Evolutionary conservation across 2,113 vertebrate species (phyloP), one percentile per base, ranked within the genome.

Genomic region (Picathartes gymnocephalus): DNA sequence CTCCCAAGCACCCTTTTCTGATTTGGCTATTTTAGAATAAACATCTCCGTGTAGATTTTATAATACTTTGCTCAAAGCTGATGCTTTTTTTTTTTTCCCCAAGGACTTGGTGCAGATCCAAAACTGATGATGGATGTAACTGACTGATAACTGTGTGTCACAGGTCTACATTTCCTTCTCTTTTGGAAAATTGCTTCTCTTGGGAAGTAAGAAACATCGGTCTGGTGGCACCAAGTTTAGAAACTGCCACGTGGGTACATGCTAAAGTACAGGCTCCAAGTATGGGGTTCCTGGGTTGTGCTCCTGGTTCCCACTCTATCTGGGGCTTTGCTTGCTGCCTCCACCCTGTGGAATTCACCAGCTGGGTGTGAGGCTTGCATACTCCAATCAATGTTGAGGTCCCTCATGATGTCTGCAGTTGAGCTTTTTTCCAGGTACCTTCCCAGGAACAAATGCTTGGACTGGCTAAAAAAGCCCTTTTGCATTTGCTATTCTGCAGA

Each of bases 241-340:
- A 60, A 69, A 39, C 16, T 58, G 90, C 21, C 37, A 31, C 0
- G 0, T 25, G 37, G 22, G 40, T 53, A 35, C 0, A 0, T 86
- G 42, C 28, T 76, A 6, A 81, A 91, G 35, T 24, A 20, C 11
- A 72, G 76, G 20, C 21, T 31, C 53, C 62, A 76, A 54, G 16
- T 64, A 33, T 82, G 25, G 35, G 37, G 33, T 45, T 12, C 50
- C 28, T 44, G 33, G 40, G 33, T 7, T 62, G 21, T 73, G 50
- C 23, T 68, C 16, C 42, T 62, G 19, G 8, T 88, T 90, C 53
- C 19, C 20, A 47, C 24, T n/a, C 10, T 47, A 3, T 19, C 0
- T 51, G 47, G 20, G 35, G 14, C 53, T 78, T 79, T 2, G 2
- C 27, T 87, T 89, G 72, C 65, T 87, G 47, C 44, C 24, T 74